Percentiles rank a stretch among this genome's conserved stretches.
phyloP scores from a whole-genome alignment of 2,888 invertebrate species.

The Morpho helenor region DNA sequence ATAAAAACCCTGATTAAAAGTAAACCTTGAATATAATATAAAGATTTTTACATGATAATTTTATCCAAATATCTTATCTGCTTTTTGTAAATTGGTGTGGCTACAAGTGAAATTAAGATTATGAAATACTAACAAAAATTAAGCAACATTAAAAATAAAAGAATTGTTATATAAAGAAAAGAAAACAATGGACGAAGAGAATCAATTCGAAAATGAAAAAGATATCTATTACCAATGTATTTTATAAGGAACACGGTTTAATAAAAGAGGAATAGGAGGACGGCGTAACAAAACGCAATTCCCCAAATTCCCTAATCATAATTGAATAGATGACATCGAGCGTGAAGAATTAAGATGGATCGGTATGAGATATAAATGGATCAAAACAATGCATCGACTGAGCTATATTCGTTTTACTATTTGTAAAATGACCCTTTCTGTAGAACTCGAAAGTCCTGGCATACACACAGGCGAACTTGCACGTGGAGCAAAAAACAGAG shows the following conservation, averaged over 20 bases:
- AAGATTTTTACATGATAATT: too few species aligned
- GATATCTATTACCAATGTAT: slow-evolving; percentile 10
- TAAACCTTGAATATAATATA: too few species aligned
- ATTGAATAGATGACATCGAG: slow-evolving; percentile 31
- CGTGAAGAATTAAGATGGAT: slow-evolving; percentile 35
- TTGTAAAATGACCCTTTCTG: slow-evolving; percentile 45
- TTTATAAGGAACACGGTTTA: slow-evolving; percentile 8
- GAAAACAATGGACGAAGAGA: too few species aligned
- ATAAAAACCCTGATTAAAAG: too few species aligned
- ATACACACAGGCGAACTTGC: slow-evolving; percentile 26
- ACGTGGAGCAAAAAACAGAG: slow-evolving; percentile 38
- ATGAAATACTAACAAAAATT: neutral
- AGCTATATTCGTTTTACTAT: slow-evolving; percentile 37
- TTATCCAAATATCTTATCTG: too few species aligned
- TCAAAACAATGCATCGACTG: slow-evolving; percentile 38
- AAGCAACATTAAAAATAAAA: neutral
- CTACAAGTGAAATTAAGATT: too few species aligned
- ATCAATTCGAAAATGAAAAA: slow-evolving; percentile 6
- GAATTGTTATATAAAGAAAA: too few species aligned
- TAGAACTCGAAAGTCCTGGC: slow-evolving; percentile 32
- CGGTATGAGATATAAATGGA: slow-evolving; percentile 28
- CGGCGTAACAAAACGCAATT: slow-evolving; percentile 20
- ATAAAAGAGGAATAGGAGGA: slow-evolving; percentile 11
- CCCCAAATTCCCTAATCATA: slow-evolving; percentile 29
- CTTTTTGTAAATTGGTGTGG: too few species aligned